These are phyloP conservation scores for Harpagifer antarcticus DNA, from an alignment of 2,797 vertebrate species.

Conservation along the genomic window DNA sequence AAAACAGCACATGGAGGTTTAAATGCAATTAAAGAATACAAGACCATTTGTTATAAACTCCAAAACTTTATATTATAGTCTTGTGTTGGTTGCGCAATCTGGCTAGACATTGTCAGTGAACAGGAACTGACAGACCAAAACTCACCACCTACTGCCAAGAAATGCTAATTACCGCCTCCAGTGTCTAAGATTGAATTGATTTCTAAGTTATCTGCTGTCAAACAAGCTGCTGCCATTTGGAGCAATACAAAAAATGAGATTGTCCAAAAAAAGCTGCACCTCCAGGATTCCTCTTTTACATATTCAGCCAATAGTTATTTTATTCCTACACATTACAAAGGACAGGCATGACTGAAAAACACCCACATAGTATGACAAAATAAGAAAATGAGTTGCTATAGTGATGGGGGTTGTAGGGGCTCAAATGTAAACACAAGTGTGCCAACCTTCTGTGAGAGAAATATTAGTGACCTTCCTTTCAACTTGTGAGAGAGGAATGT, in stretches of 20 bases:
- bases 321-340: slow-evolving; percentile 63
- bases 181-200: not conserved
- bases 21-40: not conserved
- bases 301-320: slow-evolving; percentile 32
- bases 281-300: slow-evolving; percentile 29
- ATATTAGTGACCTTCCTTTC: slow-evolving; percentile 78
- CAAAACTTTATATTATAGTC: not conserved
- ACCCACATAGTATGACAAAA: slow-evolving; percentile 57
- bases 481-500: slow-evolving; percentile 55
- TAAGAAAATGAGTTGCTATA: slow-evolving; percentile 75
- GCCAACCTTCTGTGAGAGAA: slow-evolving; percentile 72
- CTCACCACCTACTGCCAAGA: slow-evolving; percentile 18
- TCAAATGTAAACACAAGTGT: slow-evolving; percentile 77
- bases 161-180: slow-evolving; percentile 9
- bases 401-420: slow-evolving; percentile 66
- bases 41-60: not conserved
- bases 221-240: slow-evolving; percentile 17
- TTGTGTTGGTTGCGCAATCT: not conserved
- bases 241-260: slow-evolving; percentile 5
- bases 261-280: not conserved
- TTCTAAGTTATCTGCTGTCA: slow-evolving; percentile 5
- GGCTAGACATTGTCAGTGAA: slow-evolving; percentile 28
- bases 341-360: slow-evolving; percentile 46
- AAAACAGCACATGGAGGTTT: not conserved
- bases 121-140: slow-evolving; percentile 24